phyloP scores from a whole-genome alignment of 2,888 invertebrate genomes.

The Zeuzera pyrina region DNA sequence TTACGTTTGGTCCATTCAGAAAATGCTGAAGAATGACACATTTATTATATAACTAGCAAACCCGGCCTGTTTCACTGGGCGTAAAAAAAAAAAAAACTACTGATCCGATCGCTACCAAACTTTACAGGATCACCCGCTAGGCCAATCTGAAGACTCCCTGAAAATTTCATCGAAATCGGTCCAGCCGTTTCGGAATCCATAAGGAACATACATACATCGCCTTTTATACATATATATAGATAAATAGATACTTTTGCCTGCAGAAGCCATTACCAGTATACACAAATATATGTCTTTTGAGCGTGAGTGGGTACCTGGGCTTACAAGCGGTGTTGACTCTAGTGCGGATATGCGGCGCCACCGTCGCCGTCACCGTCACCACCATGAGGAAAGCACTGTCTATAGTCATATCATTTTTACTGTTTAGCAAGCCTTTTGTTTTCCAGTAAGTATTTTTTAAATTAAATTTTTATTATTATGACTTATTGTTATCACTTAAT shows the following conservation, averaged over 20 bases:
- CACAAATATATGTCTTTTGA: conserved; percentile 88
- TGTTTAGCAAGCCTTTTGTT: conserved; percentile 95
- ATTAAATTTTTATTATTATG: too few relatives aligned
- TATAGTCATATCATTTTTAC: conserved; percentile 91
- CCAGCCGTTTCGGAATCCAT: too few relatives aligned
- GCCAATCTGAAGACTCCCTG: too few relatives aligned
- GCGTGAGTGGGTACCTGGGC: conserved; percentile 92
- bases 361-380: conserved; percentile 94
- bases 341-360: conserved; percentile 91
- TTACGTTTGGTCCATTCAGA: too few relatives aligned
- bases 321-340: conserved; percentile 93
- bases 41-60: too few relatives aligned
- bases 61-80: too few relatives aligned
- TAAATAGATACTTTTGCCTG: conserved; percentile 33
- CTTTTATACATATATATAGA: too few relatives aligned
- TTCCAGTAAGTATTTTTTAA: conserved; percentile 80
- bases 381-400: conserved; percentile 93
- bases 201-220: too few relatives aligned
- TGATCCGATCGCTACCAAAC: too few relatives aligned
- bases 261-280: conserved; percentile 84
- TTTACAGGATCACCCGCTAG: too few relatives aligned
- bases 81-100: background rate
- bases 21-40: too few relatives aligned
- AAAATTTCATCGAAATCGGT: too few relatives aligned
- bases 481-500: background rate